Evolutionary conservation across 2,888 invertebrate species (phyloP).

Genomic region (Cantharis nigra): DNA sequence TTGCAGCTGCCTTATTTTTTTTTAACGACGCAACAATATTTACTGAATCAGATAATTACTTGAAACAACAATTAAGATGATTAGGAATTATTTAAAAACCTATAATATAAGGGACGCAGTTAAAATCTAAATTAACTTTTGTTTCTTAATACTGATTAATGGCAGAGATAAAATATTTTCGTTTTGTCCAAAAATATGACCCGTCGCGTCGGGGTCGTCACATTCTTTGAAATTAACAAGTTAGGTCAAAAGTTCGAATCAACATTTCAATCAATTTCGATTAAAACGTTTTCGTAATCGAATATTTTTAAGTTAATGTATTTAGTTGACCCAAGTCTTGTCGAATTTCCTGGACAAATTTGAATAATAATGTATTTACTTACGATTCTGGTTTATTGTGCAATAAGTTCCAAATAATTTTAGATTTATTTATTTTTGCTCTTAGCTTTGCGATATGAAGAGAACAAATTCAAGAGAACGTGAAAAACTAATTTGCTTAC

Average conservation of each 20-base stretch:
- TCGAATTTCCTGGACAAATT: background rate
- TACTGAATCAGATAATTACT: background rate
- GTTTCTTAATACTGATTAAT: background rate
- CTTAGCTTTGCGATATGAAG: background rate
- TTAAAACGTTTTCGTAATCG: background rate
- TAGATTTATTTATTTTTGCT: background rate
- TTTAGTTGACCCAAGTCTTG: background rate
- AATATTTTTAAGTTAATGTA: background rate
- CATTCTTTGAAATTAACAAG: background rate
- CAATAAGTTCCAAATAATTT: background rate
- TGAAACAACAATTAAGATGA: background rate
- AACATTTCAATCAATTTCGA: background rate
- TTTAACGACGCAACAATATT: background rate
- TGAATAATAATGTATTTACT: background rate
- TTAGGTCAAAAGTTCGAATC: background rate
- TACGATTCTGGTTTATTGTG: background rate
- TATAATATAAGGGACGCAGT: background rate
- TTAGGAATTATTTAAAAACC: background rate
- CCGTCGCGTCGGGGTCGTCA: background rate
- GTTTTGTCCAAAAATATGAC: background rate
- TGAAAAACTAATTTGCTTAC: background rate
- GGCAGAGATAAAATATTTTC: background rate
- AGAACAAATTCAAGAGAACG: background rate
- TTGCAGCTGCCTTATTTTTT: conserved; percentile 35
- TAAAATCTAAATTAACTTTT: background rate